These are phyloP conservation scores for Nyctereutes procyonoides DNA, from an alignment of 2,113 vertebrate species.

Conservation along the genomic window DNA sequence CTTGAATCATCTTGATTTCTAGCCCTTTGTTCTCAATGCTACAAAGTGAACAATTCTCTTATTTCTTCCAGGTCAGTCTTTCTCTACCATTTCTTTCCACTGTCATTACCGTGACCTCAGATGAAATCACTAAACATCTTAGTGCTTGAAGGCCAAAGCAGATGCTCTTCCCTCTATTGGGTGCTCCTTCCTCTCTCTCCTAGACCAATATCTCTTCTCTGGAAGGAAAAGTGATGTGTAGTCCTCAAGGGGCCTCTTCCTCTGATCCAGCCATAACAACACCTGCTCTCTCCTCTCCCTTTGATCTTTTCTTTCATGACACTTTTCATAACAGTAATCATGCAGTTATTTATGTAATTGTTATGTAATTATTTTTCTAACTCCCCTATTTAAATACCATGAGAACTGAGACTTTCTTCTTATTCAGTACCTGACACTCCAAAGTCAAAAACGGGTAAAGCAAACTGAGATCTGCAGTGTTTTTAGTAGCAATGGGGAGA, in stretches of 20 bases:
- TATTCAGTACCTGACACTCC: background rate
- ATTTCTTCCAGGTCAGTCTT: background rate
- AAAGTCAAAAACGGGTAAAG: background rate
- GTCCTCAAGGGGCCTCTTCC: background rate
- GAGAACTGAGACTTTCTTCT: background rate
- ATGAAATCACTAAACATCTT: background rate
- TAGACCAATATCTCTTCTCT: background rate
- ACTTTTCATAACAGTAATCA: background rate
- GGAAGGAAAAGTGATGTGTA: background rate
- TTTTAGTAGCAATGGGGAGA: background rate
- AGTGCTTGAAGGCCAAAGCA: background rate
- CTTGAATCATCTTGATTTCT: background rate
- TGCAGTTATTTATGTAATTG: background rate
- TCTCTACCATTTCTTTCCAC: background rate
- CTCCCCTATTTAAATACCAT: background rate
- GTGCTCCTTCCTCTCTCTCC: background rate
- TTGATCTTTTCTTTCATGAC: background rate
- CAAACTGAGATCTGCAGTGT: background rate
- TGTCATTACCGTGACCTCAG: background rate
- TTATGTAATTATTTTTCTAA: constrained; percentile 41
- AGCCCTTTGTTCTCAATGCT: background rate
- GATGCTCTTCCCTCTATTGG: background rate
- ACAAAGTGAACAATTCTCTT: background rate
- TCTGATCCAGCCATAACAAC: background rate
- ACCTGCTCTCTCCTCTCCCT: background rate